Evolutionary conservation across 2,113 vertebrate species (phyloP), one percentile per base, ranked within the genome.

Genomic region (Rousettus leschenaultii): DNA sequence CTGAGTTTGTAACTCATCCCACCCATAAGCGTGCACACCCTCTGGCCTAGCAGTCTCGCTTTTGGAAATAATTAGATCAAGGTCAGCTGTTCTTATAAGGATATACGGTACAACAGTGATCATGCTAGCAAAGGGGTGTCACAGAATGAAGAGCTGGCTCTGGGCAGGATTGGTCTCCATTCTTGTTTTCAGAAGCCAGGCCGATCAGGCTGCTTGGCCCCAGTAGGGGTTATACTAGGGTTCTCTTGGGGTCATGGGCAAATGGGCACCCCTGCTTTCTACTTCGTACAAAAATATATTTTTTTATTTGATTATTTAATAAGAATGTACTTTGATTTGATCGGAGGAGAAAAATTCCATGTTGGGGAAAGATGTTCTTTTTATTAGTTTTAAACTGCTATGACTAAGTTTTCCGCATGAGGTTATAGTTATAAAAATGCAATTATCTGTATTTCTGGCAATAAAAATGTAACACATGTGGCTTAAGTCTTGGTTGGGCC

Each of bases 21-120:
- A 57, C 30, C 45, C 30, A 11, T 33, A 43, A 86, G 53, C 24
- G 57, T n/a, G 38, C 26, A 10, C 16, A 43, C 9, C 55, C 53
- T 63, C 71, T 51, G 43, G 35, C 66, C 73, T 24, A 13, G 18
- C 43, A 51, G 43, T 40, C 7, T 26, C 45, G 7, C 73, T 22
- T 53, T 26, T 15, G 73, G 45, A 53, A 53, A 26, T 38, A 9
- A 2, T 78, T 38, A 53, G n/a, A 6, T 38, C n/a, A 11, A 0
- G 45, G 45, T 2, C 1, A 53, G 45, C 24, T 24, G 1, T 35
- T 48, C 33, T 10, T 22, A 15, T 14, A 24, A 65, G 21, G 38
- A 4, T 18, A 13, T 6, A 22, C 16, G 13, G 14, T 24, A 2
- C 15, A 51, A 12, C 11, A 0, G n/a, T 14, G 7, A 24, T 53